Evolutionary conservation across 2,113 vertebrate species (phyloP).

Genomic region (Mungos mungo): DNA sequence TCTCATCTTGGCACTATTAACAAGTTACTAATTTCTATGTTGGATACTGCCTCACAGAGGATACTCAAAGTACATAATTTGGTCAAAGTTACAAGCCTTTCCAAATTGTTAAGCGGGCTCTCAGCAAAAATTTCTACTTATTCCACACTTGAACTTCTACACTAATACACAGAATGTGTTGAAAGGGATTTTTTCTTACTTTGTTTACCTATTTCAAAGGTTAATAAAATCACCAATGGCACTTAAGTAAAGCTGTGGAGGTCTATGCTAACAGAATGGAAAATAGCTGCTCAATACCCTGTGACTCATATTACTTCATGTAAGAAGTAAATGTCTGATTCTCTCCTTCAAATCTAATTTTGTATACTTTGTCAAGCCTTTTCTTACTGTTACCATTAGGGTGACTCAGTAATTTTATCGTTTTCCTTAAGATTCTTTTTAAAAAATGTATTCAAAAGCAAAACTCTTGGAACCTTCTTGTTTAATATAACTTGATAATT

Average conservation of each 20-base stretch:
- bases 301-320: not conserved
- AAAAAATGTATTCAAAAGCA: not conserved
- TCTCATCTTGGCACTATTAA: not conserved
- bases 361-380: not conserved
- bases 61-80: not conserved
- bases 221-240: constrained; percentile 7
- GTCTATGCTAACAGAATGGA: not conserved
- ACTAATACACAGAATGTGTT: not conserved
- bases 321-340: not conserved
- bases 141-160: not conserved
- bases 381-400: not conserved
- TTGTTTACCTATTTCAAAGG: constrained; percentile 3
- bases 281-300: not conserved
- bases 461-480: not conserved
- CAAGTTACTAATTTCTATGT: constrained; percentile 23
- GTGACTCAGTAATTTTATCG: not conserved
- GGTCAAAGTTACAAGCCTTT: not conserved
- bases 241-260: not conserved
- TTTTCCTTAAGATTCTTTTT: not conserved
- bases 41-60: not conserved
- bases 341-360: not conserved
- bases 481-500: not conserved
- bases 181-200: not conserved
- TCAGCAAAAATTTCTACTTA: not conserved
- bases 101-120: not conserved